A percentile compares a stretch with the other conserved stretches of the same genome.
Conservation (phyloP, 2,113 vertebrate genomes). For the Ameiurus melas region DNA sequence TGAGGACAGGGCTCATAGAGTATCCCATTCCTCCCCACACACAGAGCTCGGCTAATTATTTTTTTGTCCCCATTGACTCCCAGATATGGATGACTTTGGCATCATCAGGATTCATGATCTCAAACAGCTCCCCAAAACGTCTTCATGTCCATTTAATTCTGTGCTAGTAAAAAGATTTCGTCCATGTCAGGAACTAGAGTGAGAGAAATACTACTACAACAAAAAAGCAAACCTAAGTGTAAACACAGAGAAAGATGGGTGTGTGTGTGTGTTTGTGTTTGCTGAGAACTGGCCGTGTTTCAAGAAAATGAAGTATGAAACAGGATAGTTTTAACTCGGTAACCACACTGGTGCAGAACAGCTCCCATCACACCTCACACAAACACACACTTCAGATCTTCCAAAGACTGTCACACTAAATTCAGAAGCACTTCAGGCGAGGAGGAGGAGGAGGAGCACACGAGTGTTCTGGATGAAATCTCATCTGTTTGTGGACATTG, state of each 20-base stretch:
- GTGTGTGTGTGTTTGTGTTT: conserved; percentile 17
- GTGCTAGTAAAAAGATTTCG: background rate
- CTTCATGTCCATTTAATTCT: background rate
- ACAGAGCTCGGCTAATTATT: too few species aligned
- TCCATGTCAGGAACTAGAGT: background rate
- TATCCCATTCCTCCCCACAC: background rate
- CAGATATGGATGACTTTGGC: background rate
- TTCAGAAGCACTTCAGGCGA: conserved; percentile 4
- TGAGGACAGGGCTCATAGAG: background rate
- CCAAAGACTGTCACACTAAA: background rate
- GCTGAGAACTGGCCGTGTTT: conserved; percentile 2
- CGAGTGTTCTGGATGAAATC: conserved; percentile 7
- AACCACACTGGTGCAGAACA: conserved; percentile 16
- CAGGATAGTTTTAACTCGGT: background rate
- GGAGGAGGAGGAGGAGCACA: background rate
- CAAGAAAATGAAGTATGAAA: conserved; percentile 1
- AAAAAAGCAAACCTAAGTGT: background rate
- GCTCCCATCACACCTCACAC: conserved; percentile 19
- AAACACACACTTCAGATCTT: conserved; percentile 22
- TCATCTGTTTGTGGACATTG: conserved; percentile 17
- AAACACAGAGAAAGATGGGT: background rate
- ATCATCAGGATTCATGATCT: background rate
- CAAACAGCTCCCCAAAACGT: background rate
- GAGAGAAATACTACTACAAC: background rate
- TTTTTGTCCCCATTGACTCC: background rate